Evolutionary conservation across 2,888 invertebrate genomes (phyloP), one percentile per base, ranked within the genome.

Genomic region (Lordiphosa fenestrarum): DNA sequence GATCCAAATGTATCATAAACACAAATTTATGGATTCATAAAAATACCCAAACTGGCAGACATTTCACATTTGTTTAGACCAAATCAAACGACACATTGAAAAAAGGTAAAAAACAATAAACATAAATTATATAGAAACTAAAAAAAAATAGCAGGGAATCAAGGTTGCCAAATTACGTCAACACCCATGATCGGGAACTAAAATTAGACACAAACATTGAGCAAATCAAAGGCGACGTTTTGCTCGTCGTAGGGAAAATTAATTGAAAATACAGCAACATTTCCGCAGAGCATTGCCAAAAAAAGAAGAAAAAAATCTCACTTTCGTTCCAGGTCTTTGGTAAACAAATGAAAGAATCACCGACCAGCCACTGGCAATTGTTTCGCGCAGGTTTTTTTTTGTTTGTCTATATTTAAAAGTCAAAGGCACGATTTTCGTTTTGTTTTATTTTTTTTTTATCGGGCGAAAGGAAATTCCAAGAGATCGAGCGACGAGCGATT

Each of bases 111-210:
- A 77, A 74, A 73, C 70, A 81, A 76, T 81, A 77, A 81, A 81
- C 72, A 76, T 81, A 76, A 76, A 81, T 81, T 66, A 52, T 44
- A 63, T 46, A 12, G 44, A 58, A 39, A 71, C 46, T 39, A 66
- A 50, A 74, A 57, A 21, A 54, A 46, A 25, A 25, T 7, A 25
- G 7, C 53, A 47, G 68, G 75, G 73, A 82, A 82, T 82, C 77
- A 77, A 77, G 77, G 77, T 77, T 77, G 77, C 77, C 77, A 82
- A 78, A 77, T 77, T 78, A 82, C 77, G 77, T 77, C 77, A 77
- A 82, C 77, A 66, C 61, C 56, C 46, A 66, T 59, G 75, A 82
- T 82, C 73, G 63, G 66, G 50, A 71, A 65, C 77, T 71, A 82
- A 82, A 77, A 81, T 80, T 76, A 76, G 37, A 64, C 10, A 49